These are phyloP conservation scores for Thalassarche chlororhynchos DNA, from an alignment of 2,113 vertebrate species.

Conservation along the genomic window DNA sequence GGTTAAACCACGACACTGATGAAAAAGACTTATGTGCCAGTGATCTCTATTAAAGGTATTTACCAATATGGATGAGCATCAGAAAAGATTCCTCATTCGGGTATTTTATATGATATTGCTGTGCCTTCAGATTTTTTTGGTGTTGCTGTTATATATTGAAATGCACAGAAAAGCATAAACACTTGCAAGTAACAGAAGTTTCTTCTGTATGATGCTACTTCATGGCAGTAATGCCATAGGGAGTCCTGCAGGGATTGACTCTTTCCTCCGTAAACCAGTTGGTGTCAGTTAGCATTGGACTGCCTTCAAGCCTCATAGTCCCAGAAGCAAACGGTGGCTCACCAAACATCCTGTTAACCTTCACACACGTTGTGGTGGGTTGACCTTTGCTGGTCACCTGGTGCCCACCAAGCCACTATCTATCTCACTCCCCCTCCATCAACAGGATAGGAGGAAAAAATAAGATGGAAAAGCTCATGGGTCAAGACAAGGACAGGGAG, in stretches of 20 bases:
- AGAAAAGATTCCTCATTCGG: background rate
- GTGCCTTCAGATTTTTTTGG: background rate
- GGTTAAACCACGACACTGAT: no score
- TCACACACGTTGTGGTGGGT: background rate
- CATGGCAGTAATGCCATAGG: background rate
- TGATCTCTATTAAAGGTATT: background rate
- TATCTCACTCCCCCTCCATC: background rate
- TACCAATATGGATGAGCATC: background rate
- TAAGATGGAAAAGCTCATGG: background rate
- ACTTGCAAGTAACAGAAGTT: background rate
- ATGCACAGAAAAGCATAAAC: background rate
- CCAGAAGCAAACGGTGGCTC: background rate
- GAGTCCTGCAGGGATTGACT: background rate
- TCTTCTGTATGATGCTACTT: background rate
- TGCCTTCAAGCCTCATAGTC: background rate
- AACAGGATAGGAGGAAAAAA: background rate
- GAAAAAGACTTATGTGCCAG: background rate
- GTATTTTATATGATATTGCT: background rate
- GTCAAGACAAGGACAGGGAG: background rate
- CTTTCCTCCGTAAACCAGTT: background rate
- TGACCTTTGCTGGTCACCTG: background rate
- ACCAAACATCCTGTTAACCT: background rate
- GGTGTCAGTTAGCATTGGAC: background rate
- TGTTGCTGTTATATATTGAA: background rate
- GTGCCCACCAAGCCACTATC: background rate